A percentile compares a stretch with the other conserved stretches of the same genome.
phyloP scores from a whole-genome alignment of 2,888 invertebrate genomes.

The Ditula angustiorana region DNA sequence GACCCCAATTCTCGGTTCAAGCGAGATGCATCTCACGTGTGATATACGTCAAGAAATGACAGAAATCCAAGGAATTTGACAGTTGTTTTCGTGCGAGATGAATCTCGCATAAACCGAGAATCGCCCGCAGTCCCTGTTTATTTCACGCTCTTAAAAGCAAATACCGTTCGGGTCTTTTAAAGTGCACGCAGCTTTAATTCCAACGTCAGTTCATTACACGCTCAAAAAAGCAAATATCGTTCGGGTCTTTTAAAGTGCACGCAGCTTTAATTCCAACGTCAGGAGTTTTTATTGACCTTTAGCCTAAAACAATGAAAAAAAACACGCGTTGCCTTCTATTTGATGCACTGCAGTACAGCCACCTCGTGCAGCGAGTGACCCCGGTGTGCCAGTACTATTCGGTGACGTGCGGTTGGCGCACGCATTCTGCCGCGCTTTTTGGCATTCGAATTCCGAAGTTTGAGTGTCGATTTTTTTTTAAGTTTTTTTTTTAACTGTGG shows the following conservation, averaged over 20 bases:
- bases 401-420: constrained; percentile 11
- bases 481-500: neutral
- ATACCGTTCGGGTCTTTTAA: neutral
- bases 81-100: too few relatives aligned
- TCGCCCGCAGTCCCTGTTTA: too few relatives aligned
- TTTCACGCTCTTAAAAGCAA: too few relatives aligned
- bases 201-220: too few relatives aligned
- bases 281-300: constrained; percentile 22
- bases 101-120: too few relatives aligned
- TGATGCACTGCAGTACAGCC: constrained; percentile 17
- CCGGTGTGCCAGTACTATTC: constrained; percentile 7
- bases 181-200: neutral
- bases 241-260: neutral
- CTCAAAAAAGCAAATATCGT: too few relatives aligned
- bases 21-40: too few relatives aligned
- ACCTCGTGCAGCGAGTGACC: constrained; percentile 15
- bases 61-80: too few relatives aligned
- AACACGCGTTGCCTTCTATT: constrained; percentile 16
- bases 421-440: neutral
- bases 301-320: constrained; percentile 13
- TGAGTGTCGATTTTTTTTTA: neutral
- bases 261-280: neutral
- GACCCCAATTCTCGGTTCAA: too few relatives aligned
- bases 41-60: too few relatives aligned
- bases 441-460: neutral